These are phyloP conservation scores for Agrochola macilenta DNA, from an alignment of 2,888 invertebrate species.

Conservation along the genomic window DNA sequence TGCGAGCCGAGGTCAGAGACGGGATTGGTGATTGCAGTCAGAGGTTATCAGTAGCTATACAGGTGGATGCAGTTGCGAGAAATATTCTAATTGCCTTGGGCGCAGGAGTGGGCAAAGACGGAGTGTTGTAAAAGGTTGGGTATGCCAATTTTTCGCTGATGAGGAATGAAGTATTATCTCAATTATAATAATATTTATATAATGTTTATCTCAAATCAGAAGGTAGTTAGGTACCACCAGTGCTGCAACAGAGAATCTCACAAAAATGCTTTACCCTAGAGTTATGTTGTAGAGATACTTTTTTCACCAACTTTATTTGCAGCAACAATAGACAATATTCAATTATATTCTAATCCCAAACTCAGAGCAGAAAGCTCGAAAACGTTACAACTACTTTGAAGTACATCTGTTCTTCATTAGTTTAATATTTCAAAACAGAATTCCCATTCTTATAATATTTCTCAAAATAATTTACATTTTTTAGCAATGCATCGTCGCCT, in stretches of 20 bases:
- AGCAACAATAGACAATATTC: neutral
- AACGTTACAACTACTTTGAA: neutral
- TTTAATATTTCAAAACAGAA: neutral
- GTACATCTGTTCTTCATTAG: neutral
- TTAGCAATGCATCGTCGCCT: constrained; percentile 15
- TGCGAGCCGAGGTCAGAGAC: constrained; percentile 42
- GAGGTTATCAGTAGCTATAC: constrained; percentile 53
- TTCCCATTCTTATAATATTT: neutral
- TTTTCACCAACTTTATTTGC: neutral
- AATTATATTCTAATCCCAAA: neutral
- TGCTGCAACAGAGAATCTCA: neutral
- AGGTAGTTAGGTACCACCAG: no score
- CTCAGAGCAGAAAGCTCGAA: neutral
- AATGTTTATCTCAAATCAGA: no score
- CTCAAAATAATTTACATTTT: neutral
- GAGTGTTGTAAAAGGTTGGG: neutral
- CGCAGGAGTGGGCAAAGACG: neutral
- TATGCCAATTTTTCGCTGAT: neutral
- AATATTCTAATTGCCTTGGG: constrained; percentile 29
- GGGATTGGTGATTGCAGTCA: constrained; percentile 44
- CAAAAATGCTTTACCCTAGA: neutral
- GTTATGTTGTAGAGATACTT: neutral
- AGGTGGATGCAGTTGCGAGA: constrained; percentile 33
- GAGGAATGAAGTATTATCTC: no score
- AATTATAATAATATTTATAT: no score